Base-by-base conservation (phyloP, 2,113 vertebrate genomes). In the Micronisus gabar region DNA sequence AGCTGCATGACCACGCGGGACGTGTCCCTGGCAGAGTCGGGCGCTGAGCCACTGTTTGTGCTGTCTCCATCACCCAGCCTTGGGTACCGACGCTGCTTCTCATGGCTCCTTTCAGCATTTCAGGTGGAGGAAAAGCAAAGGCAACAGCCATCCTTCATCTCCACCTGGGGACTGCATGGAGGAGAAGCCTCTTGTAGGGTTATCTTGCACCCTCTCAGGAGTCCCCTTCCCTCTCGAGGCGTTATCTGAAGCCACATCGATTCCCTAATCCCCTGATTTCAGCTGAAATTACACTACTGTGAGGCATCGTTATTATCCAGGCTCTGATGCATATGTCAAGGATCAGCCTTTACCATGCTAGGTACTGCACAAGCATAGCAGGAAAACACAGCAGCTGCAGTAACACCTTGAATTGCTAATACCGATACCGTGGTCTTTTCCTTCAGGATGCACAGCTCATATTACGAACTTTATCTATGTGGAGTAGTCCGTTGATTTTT, bases 291-390 rank as follows among this genome's bases (percentile, higher is more conserved):
- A 12, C 1, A 0, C 43, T 65, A 52, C 20, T 56, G 38, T 40
- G 75, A 63, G 40, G 79, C 20, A 27, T 4, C 3, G 0, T 63
- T 53, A 25, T 80, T 90, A 62, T 23, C 47, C 53, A 32, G 81
- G 66, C 50, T 73, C 48, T 66, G 90, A 21, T 15, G 61, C 0
- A 0, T 62, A 13, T 0, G 1, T 36, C 43, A 34, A 68, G 61
- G 56, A 67, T 55, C 0, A 2, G 53, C 19, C 29, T 50, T 38
- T 0, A 2, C 58, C 0, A 0, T 2, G 29, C 72, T 40, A 45
- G 67, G 72, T 90, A 41, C 55, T 34, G 63, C 22, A n/a, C 41
- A 16, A 52, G 20, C 6, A 0, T 10, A 16, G 74, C 23, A 48
- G 67, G 61, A 78, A 52, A 75, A 48, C 8, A 3, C 59, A 66